A percentile compares a stretch with the other conserved stretches of the same genome.
These are phyloP conservation scores for Philotrypesis tridentata DNA, from an alignment of 1,140 invertebrate species.

Conservation along the genomic window DNA sequence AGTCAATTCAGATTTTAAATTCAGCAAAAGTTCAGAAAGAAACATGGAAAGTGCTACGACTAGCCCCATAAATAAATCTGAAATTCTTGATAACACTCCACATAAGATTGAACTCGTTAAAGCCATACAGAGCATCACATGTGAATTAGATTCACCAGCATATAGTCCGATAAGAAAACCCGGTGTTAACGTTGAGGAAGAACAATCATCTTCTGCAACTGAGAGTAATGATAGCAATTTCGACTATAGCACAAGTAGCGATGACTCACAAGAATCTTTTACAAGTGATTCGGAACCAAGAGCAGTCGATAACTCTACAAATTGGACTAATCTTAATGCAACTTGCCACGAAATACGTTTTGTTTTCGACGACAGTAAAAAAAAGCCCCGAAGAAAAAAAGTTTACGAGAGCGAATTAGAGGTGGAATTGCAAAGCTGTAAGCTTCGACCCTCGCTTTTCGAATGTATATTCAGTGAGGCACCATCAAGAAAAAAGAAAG, in stretches of 20 bases:
- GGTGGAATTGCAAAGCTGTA: background rate
- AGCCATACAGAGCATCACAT: constrained; percentile 37
- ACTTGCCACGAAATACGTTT: background rate
- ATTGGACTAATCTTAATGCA: background rate
- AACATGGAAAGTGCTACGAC: background rate
- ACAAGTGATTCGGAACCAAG: background rate
- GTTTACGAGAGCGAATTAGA: background rate
- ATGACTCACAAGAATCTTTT: background rate
- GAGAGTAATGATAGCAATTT: background rate
- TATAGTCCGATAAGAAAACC: background rate
- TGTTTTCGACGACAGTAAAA: background rate
- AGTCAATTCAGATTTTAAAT: background rate
- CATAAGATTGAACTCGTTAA: constrained; percentile 23
- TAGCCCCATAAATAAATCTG: background rate
- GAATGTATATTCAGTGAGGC: background rate
- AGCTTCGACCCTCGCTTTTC: background rate
- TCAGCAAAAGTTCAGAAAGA: background rate
- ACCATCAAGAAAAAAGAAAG: background rate
- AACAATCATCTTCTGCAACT: background rate
- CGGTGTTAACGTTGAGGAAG: background rate
- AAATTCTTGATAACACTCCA: background rate
- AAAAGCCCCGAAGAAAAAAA: constrained; percentile 29
- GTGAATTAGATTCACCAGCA: background rate
- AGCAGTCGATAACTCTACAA: background rate
- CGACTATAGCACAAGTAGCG: background rate